Conservation (phyloP, 1,140 invertebrate species). For the Lucilia sericata region DNA sequence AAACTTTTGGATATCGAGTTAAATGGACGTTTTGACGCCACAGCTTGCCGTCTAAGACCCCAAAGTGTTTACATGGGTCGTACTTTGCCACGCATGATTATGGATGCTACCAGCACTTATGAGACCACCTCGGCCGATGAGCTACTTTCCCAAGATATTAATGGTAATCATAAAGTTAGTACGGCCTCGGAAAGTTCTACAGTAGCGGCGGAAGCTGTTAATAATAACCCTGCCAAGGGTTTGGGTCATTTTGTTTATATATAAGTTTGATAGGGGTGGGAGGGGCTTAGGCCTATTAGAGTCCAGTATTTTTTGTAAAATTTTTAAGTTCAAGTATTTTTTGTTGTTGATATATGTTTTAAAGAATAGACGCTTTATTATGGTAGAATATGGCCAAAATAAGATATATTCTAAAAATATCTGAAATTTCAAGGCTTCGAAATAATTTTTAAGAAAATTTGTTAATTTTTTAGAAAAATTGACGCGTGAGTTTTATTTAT, state of each 20-base stretch:
- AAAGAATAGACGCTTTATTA: neutral
- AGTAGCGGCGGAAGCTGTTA: slow-evolving; percentile 58
- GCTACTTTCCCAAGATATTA: slow-evolving; percentile 48
- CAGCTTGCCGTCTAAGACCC: slow-evolving; percentile 42
- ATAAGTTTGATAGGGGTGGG: slow-evolving; percentile 31
- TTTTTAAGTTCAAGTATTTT: neutral
- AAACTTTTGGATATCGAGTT: slow-evolving; percentile 65
- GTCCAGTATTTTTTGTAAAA: too few species aligned
- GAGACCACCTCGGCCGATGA: slow-evolving; percentile 2
- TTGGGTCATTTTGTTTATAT: slow-evolving; percentile 58
- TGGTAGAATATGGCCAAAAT: neutral
- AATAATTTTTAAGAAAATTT: too few species aligned
- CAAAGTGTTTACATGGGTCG: slow-evolving; percentile 48
- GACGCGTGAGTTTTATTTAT: too few species aligned
- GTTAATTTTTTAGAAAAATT: too few species aligned
- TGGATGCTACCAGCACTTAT: slow-evolving; percentile 36
- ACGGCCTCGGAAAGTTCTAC: slow-evolving; percentile 24
- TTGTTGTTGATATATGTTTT: neutral
- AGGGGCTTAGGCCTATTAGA: neutral
- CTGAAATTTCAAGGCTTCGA: too few species aligned
- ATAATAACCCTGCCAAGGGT: slow-evolving; percentile 65
- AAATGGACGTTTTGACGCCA: slow-evolving; percentile 55
- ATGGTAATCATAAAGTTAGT: slow-evolving; percentile 51
- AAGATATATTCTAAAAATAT: neutral
- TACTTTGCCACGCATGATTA: slow-evolving; percentile 43